A percentile compares a stretch with the other conserved stretches of the same genome.
phyloP scores from a whole-genome alignment of 2,113 vertebrate genomes.

The Toxotes chatareus region DNA sequence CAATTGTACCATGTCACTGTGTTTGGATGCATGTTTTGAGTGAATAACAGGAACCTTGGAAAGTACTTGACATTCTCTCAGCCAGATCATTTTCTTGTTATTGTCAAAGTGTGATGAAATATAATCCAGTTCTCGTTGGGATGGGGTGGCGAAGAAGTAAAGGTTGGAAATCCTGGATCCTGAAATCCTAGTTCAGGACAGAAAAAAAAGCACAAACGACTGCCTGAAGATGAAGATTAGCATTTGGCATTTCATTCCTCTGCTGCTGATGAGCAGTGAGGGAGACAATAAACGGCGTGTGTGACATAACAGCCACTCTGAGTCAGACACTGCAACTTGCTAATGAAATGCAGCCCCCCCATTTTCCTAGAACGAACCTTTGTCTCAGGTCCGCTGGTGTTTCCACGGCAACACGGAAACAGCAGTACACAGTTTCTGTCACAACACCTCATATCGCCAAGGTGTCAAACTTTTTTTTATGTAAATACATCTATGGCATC shows the following conservation, averaged over 20 bases:
- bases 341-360: slow-evolving; percentile 33
- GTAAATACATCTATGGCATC: no score
- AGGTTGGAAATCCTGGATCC: no score
- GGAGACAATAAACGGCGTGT: neutral
- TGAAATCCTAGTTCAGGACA: no score
- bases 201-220: no score
- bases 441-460: neutral
- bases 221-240: neutral
- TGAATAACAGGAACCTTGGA: no score
- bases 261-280: slow-evolving; percentile 6
- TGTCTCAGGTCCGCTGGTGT: slow-evolving; percentile 19
- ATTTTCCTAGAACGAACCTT: slow-evolving; percentile 40
- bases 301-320: slow-evolving; percentile 19
- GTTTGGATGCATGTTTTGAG: no score
- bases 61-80: no score
- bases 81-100: no score
- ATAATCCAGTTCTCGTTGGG: no score
- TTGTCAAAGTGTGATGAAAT: no score
- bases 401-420: slow-evolving; percentile 35
- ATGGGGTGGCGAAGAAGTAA: no score
- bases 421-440: neutral
- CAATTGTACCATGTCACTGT: no score
- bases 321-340: slow-evolving; percentile 29
- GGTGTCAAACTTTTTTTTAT: neutral
- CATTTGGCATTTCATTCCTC: neutral